Evolutionary conservation across 2,113 vertebrate species (phyloP).

Genomic region (Leiothrix lutea): DNA sequence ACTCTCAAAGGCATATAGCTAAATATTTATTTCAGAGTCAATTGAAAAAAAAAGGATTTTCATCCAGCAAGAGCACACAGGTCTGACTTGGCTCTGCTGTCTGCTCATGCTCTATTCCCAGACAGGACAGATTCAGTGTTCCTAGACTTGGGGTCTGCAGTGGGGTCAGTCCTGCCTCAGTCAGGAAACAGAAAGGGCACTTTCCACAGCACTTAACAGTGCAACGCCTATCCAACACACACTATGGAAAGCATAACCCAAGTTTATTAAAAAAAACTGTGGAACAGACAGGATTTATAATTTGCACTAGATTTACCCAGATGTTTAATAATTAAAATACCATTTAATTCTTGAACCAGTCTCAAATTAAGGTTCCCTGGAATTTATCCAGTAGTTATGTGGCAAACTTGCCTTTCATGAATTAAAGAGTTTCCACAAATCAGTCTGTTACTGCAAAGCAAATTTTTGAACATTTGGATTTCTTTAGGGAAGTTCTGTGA

Average conservation of each 20-base stretch:
- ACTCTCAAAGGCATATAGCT: constrained; percentile 46
- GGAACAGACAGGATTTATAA: background rate
- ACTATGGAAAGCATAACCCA: background rate
- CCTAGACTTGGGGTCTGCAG: background rate
- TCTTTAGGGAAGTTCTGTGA: background rate
- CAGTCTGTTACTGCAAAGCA: background rate
- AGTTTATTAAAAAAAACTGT: background rate
- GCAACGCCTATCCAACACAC: background rate
- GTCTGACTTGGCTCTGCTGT: background rate
- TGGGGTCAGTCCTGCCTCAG: background rate
- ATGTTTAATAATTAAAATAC: background rate
- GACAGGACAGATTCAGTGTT: background rate
- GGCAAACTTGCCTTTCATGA: background rate
- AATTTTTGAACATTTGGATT: background rate
- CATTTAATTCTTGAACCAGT: background rate
- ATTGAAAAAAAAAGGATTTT: background rate
- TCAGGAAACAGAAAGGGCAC: background rate
- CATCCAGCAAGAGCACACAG: background rate
- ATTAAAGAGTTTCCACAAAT: background rate
- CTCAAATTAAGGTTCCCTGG: background rate
- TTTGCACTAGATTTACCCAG: background rate
- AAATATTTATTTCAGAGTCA: constrained; percentile 67
- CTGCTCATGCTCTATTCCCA: background rate
- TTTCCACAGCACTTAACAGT: background rate
- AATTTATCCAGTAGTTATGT: background rate